phyloP scores from a whole-genome alignment of 2,888 invertebrate genomes.

The Agrochola litura region DNA sequence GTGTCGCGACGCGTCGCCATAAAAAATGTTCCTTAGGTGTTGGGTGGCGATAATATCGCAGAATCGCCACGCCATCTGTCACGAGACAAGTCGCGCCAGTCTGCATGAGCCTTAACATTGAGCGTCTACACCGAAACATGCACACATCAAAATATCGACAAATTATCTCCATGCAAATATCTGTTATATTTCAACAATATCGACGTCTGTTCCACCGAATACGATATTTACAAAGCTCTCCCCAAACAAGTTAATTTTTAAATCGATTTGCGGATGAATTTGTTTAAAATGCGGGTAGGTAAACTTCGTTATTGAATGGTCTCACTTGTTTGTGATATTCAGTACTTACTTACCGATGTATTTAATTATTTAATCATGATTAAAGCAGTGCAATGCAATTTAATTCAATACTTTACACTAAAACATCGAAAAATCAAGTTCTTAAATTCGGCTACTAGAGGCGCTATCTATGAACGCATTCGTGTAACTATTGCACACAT shows the following conservation, averaged over 20 bases:
- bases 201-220: slow-evolving; percentile 46
- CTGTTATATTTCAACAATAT: slow-evolving; percentile 43
- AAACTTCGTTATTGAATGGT: slow-evolving; percentile 39
- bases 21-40: too few species aligned
- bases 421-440: slow-evolving; percentile 53
- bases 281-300: slow-evolving; percentile 57
- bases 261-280: slow-evolving; percentile 52
- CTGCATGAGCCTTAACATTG: slow-evolving; percentile 26
- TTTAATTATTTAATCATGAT: slow-evolving; percentile 52
- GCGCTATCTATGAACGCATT: slow-evolving; percentile 82
- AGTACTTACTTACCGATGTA: slow-evolving; percentile 64
- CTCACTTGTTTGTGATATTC: slow-evolving; percentile 35
- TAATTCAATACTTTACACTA: slow-evolving; percentile 52
- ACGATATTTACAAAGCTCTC: slow-evolving; percentile 65
- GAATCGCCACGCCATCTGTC: too few species aligned
- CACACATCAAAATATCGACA: slow-evolving; percentile 58
- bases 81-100: too few species aligned
- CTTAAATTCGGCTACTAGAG: slow-evolving; percentile 66
- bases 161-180: slow-evolving; percentile 57
- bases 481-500: slow-evolving; percentile 79
- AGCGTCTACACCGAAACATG: slow-evolving; percentile 59
- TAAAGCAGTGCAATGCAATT: slow-evolving; percentile 70
- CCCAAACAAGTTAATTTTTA: slow-evolving; percentile 59
- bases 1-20: too few species aligned
- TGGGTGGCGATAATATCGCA: too few species aligned